Evolutionary conservation across 1,140 invertebrate species (phyloP), one percentile per base, ranked within the genome.

Genomic region (Ceratosolen solmsi): DNA sequence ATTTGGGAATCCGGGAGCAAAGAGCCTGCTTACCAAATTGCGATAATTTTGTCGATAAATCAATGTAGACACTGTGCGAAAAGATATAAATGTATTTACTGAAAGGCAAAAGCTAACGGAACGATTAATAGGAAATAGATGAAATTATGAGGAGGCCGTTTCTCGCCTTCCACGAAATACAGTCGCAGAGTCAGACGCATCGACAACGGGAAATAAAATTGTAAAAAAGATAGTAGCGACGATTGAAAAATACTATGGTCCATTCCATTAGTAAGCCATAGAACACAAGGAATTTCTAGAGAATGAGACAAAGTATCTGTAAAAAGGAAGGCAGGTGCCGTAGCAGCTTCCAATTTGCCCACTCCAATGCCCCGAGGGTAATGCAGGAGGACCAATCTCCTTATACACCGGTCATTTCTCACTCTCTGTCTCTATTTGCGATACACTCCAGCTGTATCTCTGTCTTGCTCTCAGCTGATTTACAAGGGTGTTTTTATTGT

Each of bases 401-500:
- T 87, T 88, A 86, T 56, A 76, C 63, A 74, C 20, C 17, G 72
- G 41, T 65, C 36, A 60, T 36, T 68, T 80, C 2, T 70, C 22
- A 58, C 76, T 75, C 65, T 73, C 70, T 58, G 71, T 51, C 78
- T 79, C 17, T 41, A n/a, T 33, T 46, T 30, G 4, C 9, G 5
- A 27, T 30, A 36, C 33, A 38, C 4, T 38, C 33, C 33, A 8
- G 25, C 33, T 15, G 8, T 68, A 7, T 68, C 63, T 30, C 38
- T 4, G 11, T 33, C 49, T 51, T 73, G 30, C 49, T 51, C 25
- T 7, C 30, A 15, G 4, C 74, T 90, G 88, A 90, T 90, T 89
- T 90, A 90, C 86, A 85, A 88, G 86, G 86, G 86, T 90, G 88
- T 89, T 90, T 90, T 90, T 87, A 89, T 87, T 88, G 88, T 87